Evolutionary conservation across 2,113 vertebrate species (phyloP).

Genomic region (Casuarius casuarius): DNA sequence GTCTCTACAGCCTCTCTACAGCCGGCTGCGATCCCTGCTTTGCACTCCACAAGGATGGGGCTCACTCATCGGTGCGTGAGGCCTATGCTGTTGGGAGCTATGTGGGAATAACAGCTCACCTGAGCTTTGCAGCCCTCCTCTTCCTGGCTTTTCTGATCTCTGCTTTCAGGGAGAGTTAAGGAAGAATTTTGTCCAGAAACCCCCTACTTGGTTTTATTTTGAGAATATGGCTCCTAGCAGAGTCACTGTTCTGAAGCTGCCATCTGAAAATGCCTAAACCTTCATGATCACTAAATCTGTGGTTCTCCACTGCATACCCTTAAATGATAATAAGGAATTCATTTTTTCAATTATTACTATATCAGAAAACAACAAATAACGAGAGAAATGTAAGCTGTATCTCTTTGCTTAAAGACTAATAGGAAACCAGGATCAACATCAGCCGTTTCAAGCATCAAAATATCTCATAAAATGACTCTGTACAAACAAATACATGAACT

Average conservation of each 20-base stretch:
- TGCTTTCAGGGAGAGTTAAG: accelerated
- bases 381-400: neutral
- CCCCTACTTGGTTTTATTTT: neutral
- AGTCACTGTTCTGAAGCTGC: neutral
- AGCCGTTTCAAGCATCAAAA: conserved; percentile 29
- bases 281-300: neutral
- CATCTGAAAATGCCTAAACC: neutral
- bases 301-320: neutral
- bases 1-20: accelerated
- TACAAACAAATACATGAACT: conserved; percentile 15
- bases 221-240: no score
- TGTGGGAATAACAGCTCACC: accelerated
- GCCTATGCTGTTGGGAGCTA: neutral
- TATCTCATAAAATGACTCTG: neutral
- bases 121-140: neutral
- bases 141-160: neutral
- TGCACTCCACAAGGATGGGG: accelerated
- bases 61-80: accelerated
- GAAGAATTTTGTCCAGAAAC: neutral
- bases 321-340: neutral
- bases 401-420: conserved; percentile 17
- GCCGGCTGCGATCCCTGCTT: accelerated
- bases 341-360: neutral
- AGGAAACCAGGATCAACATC: conserved; percentile 14
- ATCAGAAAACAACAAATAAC: neutral